Evolutionary conservation across 2,113 vertebrate genomes (phyloP).

Genomic region (Passer montanus): DNA sequence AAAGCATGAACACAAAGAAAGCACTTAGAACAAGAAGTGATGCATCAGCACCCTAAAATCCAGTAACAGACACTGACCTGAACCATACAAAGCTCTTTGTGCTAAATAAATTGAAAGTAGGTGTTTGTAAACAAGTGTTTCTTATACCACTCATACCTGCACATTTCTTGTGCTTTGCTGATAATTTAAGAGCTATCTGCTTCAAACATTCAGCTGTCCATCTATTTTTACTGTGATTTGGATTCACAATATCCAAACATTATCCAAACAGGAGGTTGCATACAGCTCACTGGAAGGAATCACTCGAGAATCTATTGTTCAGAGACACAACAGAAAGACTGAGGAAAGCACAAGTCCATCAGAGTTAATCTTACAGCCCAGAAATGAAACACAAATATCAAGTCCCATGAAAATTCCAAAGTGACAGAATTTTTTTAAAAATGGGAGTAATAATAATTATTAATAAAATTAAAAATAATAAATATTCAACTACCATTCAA

Average conservation of each 20-base stretch:
- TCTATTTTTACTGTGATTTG: background rate
- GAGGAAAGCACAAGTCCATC: background rate
- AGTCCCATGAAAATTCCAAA: background rate
- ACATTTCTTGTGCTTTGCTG: background rate
- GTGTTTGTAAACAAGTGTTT: background rate
- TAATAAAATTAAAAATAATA: background rate
- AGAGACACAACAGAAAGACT: background rate
- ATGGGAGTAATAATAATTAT: background rate
- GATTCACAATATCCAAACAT: background rate
- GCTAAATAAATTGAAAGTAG: background rate
- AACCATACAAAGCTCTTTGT: background rate
- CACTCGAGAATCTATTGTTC: background rate
- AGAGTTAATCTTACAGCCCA: background rate
- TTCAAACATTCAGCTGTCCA: background rate
- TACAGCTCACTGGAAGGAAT: background rate
- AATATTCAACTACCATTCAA: background rate
- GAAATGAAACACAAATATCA: background rate
- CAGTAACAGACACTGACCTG: background rate
- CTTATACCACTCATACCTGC: background rate
- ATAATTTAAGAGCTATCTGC: background rate
- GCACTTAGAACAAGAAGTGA: background rate
- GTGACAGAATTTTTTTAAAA: background rate
- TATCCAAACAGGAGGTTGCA: background rate
- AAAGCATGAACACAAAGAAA: background rate
- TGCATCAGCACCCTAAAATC: background rate